Conservation (phyloP, 1,140 invertebrate genomes). For the Druon quercuslanigerum region DNA sequence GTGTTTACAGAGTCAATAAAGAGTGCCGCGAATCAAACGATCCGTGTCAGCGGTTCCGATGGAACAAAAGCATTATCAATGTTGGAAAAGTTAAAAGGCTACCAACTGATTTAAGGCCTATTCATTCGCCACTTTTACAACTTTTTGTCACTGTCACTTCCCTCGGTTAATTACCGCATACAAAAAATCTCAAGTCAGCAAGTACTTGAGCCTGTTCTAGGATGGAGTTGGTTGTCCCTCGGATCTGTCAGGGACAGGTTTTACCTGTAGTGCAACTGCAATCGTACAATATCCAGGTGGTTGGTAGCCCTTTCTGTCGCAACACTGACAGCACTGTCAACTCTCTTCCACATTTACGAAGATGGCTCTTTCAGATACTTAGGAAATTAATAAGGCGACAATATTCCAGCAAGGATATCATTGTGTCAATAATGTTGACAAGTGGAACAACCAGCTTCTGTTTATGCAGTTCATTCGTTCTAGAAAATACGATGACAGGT, state of each 20-base stretch:
- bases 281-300: slow-evolving; percentile 13
- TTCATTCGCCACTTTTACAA: slow-evolving; percentile 26
- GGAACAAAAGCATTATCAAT: slow-evolving; percentile 24
- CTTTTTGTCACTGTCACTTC: slow-evolving; percentile 29
- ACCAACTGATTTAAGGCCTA: slow-evolving; percentile 21
- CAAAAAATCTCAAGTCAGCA: slow-evolving; percentile 22
- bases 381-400: not conserved
- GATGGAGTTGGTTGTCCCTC: slow-evolving; percentile 30
- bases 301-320: not conserved
- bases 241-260: slow-evolving; percentile 37
- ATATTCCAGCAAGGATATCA: not conserved
- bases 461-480: too few species aligned
- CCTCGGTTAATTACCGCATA: slow-evolving; percentile 1
- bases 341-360: slow-evolving; percentile 29
- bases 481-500: too few species aligned
- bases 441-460: too few species aligned
- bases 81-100: not conserved
- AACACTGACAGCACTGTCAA: slow-evolving; percentile 7
- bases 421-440: too few species aligned
- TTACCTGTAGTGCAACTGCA: not conserved
- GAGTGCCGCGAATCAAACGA: slow-evolving; percentile 11
- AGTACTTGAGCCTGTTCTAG: slow-evolving; percentile 18
- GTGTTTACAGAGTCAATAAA: not conserved
- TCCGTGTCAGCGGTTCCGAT: not conserved
- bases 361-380: slow-evolving; percentile 27